These are phyloP conservation scores for Puffinus mauretanicus DNA, from an alignment of 2,113 vertebrate genomes.

Conservation along the genomic window DNA sequence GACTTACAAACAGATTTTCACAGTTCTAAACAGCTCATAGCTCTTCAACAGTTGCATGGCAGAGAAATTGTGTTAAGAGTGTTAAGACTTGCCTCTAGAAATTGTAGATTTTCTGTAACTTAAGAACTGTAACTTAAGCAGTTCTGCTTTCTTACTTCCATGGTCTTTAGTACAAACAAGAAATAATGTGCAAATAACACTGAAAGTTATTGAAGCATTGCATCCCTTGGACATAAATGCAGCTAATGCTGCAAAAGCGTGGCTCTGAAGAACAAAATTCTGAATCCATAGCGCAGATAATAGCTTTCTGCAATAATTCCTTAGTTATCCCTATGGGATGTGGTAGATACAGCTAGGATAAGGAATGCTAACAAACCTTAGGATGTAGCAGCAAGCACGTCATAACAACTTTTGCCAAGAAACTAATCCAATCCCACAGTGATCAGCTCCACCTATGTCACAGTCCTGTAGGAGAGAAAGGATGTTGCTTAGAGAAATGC, in stretches of 20 bases:
- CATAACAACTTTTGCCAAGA: background rate
- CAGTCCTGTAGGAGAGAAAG: background rate
- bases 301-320: background rate
- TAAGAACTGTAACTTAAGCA: background rate
- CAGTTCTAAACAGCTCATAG: background rate
- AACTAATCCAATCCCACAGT: background rate
- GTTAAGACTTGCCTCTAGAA: background rate
- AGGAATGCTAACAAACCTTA: slow-evolving; percentile 12
- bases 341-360: background rate
- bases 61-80: background rate
- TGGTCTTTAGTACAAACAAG: background rate
- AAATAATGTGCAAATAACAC: background rate
- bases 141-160: background rate
- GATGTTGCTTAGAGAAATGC: background rate
- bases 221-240: background rate
- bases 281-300: background rate
- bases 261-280: background rate
- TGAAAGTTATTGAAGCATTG: background rate
- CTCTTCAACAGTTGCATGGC: background rate
- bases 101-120: background rate
- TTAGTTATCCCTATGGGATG: background rate
- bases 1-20: background rate
- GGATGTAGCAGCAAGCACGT: background rate
- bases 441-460: slow-evolving; percentile 7
- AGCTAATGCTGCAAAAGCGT: background rate